Conservation (phyloP, 2,113 vertebrate species). For the Corythoichthys intestinalis region DNA sequence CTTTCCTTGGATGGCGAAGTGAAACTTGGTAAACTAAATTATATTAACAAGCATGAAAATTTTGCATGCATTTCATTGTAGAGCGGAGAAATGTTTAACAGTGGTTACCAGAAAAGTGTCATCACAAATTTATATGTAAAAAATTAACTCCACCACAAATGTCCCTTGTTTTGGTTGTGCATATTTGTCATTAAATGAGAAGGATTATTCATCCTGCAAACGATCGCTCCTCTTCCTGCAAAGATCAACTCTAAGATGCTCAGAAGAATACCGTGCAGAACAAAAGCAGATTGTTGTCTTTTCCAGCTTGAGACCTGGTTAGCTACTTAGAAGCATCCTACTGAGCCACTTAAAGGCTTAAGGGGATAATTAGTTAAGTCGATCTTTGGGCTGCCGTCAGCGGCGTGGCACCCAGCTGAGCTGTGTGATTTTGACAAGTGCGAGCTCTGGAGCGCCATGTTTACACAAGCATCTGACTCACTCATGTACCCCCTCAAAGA, state of each 20-base stretch:
- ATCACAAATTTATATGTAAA: background rate
- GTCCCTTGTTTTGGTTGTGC: background rate
- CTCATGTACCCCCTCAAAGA: conserved; percentile 4
- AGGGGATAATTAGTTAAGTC: conserved; percentile 31
- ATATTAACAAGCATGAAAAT: background rate
- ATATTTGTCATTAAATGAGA: conserved; percentile 4
- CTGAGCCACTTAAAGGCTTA: conserved; percentile 27
- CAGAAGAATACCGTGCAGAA: conserved; percentile 5
- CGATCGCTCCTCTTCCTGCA: background rate
- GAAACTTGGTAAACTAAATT: conserved; percentile 82
- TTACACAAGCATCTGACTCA: conserved; percentile 17
- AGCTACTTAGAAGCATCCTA: conserved; percentile 14
- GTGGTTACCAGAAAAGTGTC: background rate
- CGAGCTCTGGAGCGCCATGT: background rate
- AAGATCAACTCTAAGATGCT: background rate
- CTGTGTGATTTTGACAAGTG: conserved; percentile 20
- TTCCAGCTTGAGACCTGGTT: conserved; percentile 11
- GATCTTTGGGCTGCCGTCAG: conserved; percentile 17
- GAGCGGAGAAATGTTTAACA: background rate
- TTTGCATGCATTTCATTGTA: no score
- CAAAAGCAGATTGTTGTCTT: conserved; percentile 11
- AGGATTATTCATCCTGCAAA: conserved; percentile 11
- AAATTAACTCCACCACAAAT: background rate
- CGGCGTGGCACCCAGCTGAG: conserved; percentile 12
- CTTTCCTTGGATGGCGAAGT: conserved; percentile 92